Evolutionary conservation across 2,113 vertebrate genomes (phyloP).

Genomic region (Proteles cristata): DNA sequence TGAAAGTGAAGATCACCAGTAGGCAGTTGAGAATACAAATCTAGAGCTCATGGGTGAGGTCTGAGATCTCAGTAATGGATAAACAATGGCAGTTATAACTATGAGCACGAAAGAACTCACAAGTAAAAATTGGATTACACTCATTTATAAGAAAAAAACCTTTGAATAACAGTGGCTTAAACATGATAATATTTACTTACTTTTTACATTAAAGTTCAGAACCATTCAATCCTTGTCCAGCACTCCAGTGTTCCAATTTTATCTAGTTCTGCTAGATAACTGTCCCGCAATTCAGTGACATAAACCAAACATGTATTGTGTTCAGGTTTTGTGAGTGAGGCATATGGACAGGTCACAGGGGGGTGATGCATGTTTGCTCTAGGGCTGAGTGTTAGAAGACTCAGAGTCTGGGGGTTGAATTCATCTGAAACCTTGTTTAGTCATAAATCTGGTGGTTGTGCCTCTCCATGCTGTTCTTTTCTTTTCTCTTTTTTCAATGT

Average conservation of each 20-base stretch:
- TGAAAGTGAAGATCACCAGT: not conserved
- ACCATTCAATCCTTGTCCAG: not conserved
- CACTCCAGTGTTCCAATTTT: not conserved
- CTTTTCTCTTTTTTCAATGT: too few species aligned
- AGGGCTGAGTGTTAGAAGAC: not conserved
- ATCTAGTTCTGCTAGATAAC: not conserved
- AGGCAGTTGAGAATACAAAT: not conserved
- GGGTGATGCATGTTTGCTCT: not conserved
- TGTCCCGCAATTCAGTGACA: not conserved
- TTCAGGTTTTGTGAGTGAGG: not conserved
- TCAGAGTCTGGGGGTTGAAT: not conserved
- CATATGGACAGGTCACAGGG: not conserved
- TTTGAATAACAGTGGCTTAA: not conserved
- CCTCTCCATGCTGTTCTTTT: not conserved
- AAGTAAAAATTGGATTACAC: not conserved
- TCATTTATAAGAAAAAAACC: not conserved
- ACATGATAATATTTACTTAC: not conserved
- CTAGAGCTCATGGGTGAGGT: not conserved
- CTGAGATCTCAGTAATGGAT: fast-evolving
- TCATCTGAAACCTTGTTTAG: fast-evolving
- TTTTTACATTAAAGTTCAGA: not conserved
- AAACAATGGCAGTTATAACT: not conserved
- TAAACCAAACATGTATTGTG: not conserved
- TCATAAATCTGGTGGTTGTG: not conserved
- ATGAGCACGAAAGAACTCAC: not conserved